Evolutionary conservation across 2,797 vertebrate species (phyloP).

Genomic region (Aplochiton taeniatus): DNA sequence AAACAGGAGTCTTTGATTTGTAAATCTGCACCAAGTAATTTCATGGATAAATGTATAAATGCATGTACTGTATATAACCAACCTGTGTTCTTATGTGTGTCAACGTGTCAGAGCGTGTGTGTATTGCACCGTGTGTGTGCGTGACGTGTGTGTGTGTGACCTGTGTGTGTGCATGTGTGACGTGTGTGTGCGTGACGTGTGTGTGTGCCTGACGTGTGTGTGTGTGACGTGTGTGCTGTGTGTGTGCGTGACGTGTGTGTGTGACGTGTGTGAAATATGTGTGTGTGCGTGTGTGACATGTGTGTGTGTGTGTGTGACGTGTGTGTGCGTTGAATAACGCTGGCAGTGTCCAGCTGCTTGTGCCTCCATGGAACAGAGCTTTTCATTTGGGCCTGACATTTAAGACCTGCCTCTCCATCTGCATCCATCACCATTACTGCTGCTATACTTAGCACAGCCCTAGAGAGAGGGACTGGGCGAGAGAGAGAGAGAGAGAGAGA

Average conservation of each 20-base stretch:
- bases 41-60: too few species aligned
- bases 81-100: background rate
- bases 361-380: slow-evolving; percentile 51
- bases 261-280: slow-evolving; percentile 8
- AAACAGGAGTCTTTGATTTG: background rate
- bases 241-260: background rate
- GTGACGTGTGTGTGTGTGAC: slow-evolving; percentile 4
- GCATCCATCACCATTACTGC: slow-evolving; percentile 66
- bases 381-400: slow-evolving; percentile 71
- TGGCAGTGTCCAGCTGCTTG: slow-evolving; percentile 50
- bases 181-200: background rate
- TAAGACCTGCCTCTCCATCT: slow-evolving; percentile 61
- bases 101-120: background rate
- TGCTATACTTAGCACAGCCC: slow-evolving; percentile 47
- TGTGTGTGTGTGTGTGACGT: background rate
- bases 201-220: background rate
- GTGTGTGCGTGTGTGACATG: background rate
- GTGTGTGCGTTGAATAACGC: slow-evolving; percentile 38
- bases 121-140: slow-evolving; percentile 11
- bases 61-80: too few species aligned
- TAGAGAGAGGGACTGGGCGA: slow-evolving; percentile 17
- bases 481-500: slow-evolving; percentile 17
- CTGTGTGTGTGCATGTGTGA: background rate
- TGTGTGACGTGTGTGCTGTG: slow-evolving; percentile 15
- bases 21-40: background rate